Evolutionary conservation across 2,888 invertebrate genomes (phyloP), one percentile per base, ranked within the genome.

Genomic region (Melanotus villosus): DNA sequence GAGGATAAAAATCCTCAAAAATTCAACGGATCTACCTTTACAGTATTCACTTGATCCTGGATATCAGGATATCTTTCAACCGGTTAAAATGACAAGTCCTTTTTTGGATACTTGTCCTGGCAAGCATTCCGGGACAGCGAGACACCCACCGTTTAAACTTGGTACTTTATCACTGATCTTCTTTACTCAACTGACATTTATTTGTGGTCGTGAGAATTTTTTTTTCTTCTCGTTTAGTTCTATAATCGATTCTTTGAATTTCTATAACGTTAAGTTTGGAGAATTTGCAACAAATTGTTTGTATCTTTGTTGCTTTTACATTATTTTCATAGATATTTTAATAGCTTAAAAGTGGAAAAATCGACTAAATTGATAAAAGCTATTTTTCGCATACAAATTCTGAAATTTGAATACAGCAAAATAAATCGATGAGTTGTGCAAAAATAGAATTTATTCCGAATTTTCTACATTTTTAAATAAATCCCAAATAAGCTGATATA

Each of bases 71-170:
- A 64, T 68, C 63, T 56, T 45, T 63, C 60, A 65, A 73, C 73
- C 64, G 71, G 73, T 73, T 69, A 59, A 71, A 71, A 68, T 68
- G 66, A 59, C 71, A 71, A 66, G 69, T 69, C 70, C 73, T 68
- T 71, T 73, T 73, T 73, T 60, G 73, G 73, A 71, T 16, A 73
- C 56, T 73, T 69, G 73, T 71, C 68, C 71, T 60, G 64, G 59
- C 71, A 41, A 65, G 67, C 72, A 73, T 73, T 70, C 72, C 72
- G 64, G 70, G 68, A 69, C 70, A 70, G 65, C 70, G 59, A 69
- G 66, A 73, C 73, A 71, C 71, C 73, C 73, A 73, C 71, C 68
- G 70, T 56, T 62, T 65, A 70, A 70, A 52, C 71, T 50, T 43
- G 65, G 63, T 62, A 68, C 70, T 73, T 68, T 73, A 73, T 73